These are phyloP conservation scores for Aldabrachelys gigantea DNA, from an alignment of 2,113 vertebrate genomes.

Conservation along the genomic window DNA sequence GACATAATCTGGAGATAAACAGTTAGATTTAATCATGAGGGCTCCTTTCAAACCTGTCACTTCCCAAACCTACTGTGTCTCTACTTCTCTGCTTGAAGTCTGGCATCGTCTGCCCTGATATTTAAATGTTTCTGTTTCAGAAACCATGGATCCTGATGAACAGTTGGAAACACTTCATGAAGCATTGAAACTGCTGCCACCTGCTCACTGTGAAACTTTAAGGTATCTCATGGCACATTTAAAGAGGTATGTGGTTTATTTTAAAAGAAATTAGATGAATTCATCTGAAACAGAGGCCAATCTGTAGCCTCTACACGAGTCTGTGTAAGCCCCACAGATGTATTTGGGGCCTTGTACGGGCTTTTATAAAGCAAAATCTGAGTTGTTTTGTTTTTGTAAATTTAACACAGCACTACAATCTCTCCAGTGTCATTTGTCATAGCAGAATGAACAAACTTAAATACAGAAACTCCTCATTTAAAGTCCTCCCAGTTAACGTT, in stretches of 20 bases:
- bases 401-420: not conserved
- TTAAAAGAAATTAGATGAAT: not conserved
- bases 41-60: not conserved
- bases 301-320: not conserved
- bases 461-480: not conserved
- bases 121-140: conserved; percentile 76
- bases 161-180: conserved; percentile 94
- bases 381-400: not conserved
- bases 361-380: not conserved
- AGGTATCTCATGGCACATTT: conserved; percentile 98
- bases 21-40: not conserved
- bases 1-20: not conserved
- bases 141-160: conserved; percentile 91
- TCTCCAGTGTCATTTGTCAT: not conserved
- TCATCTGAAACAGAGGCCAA: not conserved
- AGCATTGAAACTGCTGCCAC: conserved; percentile 93
- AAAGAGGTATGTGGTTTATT: conserved; percentile 86
- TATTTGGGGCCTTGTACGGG: not conserved
- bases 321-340: not conserved
- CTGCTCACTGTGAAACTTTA: conserved; percentile 96
- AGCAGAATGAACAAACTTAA: not conserved
- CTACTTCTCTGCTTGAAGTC: not conserved
- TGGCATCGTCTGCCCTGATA: not conserved
- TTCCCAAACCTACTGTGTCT: not conserved
- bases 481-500: too few species aligned